Evolutionary conservation across 1,140 invertebrate species (phyloP), one percentile per base, ranked within the genome.

Genomic region (Pomacea maculata): DNA sequence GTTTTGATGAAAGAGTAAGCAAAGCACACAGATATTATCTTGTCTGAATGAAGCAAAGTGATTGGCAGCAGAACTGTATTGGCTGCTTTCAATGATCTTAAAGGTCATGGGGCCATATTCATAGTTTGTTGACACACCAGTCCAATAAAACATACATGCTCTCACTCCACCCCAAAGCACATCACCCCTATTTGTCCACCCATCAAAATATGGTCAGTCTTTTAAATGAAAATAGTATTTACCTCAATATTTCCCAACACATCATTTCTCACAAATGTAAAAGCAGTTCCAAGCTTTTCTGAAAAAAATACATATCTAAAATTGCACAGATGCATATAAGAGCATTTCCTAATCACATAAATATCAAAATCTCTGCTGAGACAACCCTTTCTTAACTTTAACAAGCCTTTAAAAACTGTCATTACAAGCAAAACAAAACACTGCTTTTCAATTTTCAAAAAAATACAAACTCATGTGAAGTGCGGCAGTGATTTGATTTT

Each of bases 231-330:
- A 64, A 6, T 21, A 19, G 57, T 21, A 55, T 57, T 65, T 76
- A 83, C 82, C 78, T 83, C 71, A 63, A 83, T 80, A 70, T 83
- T 83, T 10, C 82, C 82, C 2, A 74, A 34, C 29, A 83, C 65
- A 64, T 83, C 82, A 64, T 83, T 83, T 61, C 76, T 83, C 21
- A 76, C 54, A 25, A 83, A 12, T 10, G 14, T 55, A 54, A 80
- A 83, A 14, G 52, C 64, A 57, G 64, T 54, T 7, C 82, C 82
- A n/a, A 83, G 57, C 52, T 68, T 65, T 72, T 80, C 82, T 83
- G 55, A 34, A 79, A 75, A 65, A 64, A 7, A 78, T 55, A 54
- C 15, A 79, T 21, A 52, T 9, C 17, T 21, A 70, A n/a, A 17
- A 70, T n/a, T 45, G 2, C 1, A 79, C 17, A 68, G 25, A 55